Percentiles rank a stretch among this genome's conserved stretches.
phyloP scores from a whole-genome alignment of 2,113 vertebrate species.

The Phyllopteryx taeniolatus region DNA sequence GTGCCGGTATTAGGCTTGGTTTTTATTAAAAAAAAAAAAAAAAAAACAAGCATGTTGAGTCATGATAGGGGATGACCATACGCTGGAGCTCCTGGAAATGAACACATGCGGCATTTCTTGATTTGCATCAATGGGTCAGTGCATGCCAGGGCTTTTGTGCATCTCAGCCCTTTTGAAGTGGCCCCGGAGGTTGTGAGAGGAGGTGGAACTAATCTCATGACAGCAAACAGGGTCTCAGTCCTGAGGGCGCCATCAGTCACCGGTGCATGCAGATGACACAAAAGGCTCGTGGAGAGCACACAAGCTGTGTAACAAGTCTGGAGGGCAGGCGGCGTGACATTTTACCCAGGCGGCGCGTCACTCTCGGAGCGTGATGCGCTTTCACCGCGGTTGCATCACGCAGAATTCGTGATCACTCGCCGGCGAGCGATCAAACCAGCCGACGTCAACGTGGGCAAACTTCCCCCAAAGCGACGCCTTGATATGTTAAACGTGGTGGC shows the following conservation, averaged over 20 bases:
- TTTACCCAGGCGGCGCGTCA: conserved; percentile 36
- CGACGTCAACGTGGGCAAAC: conserved; percentile 33
- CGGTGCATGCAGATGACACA: conserved; percentile 32
- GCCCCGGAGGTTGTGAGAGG: conserved; percentile 27
- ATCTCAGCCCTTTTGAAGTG: conserved; percentile 31
- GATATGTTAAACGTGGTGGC: conserved; percentile 30
- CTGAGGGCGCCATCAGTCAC: conserved; percentile 39
- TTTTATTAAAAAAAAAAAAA: too few relatives aligned
- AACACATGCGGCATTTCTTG: conserved; percentile 27
- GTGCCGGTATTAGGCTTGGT: conserved; percentile 29
- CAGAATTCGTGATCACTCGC: conserved; percentile 19
- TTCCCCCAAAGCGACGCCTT: conserved; percentile 34
- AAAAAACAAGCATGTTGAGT: conserved; percentile 23
- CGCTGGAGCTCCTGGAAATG: conserved; percentile 9
- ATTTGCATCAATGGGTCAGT: conserved; percentile 13
- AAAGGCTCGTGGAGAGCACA: conserved; percentile 22
- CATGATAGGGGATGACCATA: conserved; percentile 7
- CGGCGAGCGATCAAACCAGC: conserved; percentile 56
- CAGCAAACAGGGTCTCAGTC: conserved; percentile 8
- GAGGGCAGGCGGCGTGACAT: conserved; percentile 47
- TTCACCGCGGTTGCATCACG: conserved; percentile 62
- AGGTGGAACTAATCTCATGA: conserved; percentile 57
- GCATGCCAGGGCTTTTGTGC: conserved; percentile 8
- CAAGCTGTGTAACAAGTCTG: conserved; percentile 33
- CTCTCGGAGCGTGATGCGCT: conserved; percentile 34